These are phyloP conservation scores for Spondyliosoma cantharus DNA, from an alignment of 2,797 vertebrate genomes.

Conservation along the genomic window DNA sequence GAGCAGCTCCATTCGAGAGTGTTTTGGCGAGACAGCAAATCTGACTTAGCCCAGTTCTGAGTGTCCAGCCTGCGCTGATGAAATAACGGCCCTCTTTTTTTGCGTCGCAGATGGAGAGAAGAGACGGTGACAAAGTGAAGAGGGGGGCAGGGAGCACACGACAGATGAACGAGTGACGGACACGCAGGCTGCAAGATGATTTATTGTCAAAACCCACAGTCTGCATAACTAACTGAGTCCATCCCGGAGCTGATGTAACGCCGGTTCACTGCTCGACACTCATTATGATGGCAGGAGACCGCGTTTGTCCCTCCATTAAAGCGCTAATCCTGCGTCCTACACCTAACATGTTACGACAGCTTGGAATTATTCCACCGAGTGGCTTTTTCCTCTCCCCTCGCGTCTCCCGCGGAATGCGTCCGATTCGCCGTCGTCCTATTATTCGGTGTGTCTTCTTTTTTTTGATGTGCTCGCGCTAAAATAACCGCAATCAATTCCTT, in stretches of 20 bases:
- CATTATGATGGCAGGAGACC: slow-evolving; percentile 66
- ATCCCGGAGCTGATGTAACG: slow-evolving; percentile 53
- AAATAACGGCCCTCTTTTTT: slow-evolving; percentile 40
- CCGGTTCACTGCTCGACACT: slow-evolving; percentile 59
- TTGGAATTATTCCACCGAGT: slow-evolving; percentile 63
- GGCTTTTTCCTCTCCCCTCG: slow-evolving; percentile 53
- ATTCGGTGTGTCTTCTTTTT: neutral
- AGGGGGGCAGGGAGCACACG: slow-evolving; percentile 52
- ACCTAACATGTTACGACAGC: slow-evolving; percentile 75
- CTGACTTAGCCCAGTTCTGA: slow-evolving; percentile 44
- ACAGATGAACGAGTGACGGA: slow-evolving; percentile 72
- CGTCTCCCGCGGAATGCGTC: slow-evolving; percentile 54
- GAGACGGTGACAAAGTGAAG: slow-evolving; percentile 66
- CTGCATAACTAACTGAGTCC: slow-evolving; percentile 61
- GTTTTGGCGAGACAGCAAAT: slow-evolving; percentile 31
- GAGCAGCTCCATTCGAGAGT: neutral
- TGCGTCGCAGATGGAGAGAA: slow-evolving; percentile 65
- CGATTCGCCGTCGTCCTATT: slow-evolving; percentile 38
- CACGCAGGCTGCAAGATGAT: slow-evolving; percentile 57
- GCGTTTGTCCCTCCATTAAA: slow-evolving; percentile 67
- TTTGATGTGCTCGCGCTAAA: slow-evolving; percentile 27
- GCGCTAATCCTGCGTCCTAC: slow-evolving; percentile 68
- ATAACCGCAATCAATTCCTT: slow-evolving; percentile 2
- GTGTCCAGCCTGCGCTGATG: slow-evolving; percentile 48
- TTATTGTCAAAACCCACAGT: slow-evolving; percentile 58